These are phyloP conservation scores for Cheilosia impressa DNA, from an alignment of 2,888 invertebrate genomes.

Conservation along the genomic window DNA sequence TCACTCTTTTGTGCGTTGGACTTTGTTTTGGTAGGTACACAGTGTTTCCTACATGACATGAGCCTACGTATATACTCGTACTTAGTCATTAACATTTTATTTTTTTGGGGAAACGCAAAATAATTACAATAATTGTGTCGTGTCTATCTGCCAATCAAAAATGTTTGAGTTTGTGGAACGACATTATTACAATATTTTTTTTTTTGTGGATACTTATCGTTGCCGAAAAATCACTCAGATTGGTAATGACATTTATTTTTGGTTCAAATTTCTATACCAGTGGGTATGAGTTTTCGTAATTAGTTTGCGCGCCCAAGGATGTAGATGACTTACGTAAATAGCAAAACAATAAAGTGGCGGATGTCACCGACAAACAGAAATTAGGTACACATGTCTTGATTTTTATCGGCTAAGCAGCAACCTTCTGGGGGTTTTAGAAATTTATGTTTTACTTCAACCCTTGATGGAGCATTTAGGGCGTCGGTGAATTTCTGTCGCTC, in stretches of 20 bases:
- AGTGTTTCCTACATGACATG: constrained; percentile 16
- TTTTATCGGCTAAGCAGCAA: background rate
- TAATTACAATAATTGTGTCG: constrained; percentile 71
- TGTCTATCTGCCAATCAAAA: constrained; percentile 67
- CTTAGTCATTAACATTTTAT: constrained; percentile 31
- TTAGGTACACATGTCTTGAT: constrained; percentile 8
- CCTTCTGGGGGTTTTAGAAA: background rate
- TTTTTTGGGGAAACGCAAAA: constrained; percentile 41
- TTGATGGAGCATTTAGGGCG: too few relatives aligned
- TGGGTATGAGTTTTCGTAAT: background rate
- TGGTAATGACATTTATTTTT: constrained; percentile 6
- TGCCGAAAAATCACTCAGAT: constrained; percentile 35
- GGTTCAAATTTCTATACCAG: background rate
- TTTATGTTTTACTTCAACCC: too few relatives aligned
- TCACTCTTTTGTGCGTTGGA: constrained; percentile 2
- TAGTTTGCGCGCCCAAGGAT: background rate
- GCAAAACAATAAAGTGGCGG: background rate
- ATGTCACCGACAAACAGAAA: background rate
- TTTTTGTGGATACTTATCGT: constrained; percentile 32
- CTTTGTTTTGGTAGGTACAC: constrained; percentile 15
- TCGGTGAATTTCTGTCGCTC: too few relatives aligned
- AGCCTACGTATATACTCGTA: background rate
- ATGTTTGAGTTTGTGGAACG: constrained; percentile 62
- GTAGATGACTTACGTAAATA: constrained; percentile 1
- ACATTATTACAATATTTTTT: constrained; percentile 22